Evolutionary conservation across 1,140 invertebrate genomes (phyloP), one percentile per base, ranked within the genome.

Genomic region (Sitophilus oryzae): DNA sequence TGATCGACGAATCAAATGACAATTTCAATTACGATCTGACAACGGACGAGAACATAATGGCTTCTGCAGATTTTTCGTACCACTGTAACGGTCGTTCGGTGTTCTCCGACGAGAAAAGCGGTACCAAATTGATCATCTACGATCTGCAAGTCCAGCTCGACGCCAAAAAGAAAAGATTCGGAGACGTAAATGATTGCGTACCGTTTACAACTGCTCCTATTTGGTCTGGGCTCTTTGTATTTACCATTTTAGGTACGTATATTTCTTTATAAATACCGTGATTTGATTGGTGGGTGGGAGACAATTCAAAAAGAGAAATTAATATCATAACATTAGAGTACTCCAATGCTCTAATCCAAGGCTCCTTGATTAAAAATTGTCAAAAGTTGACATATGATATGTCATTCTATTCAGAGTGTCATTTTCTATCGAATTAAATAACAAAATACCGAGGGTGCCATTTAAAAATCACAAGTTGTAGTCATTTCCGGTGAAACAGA

Each of bases 141-240:
- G 70, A 77, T 47, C 53, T 79, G 1, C 77, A 79, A 66, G 64
- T 77, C 1, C 73, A 79, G 66, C 45, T 76, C 36, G 61, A 72
- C 68, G 49, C 72, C 56, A 60, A 59, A 59, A 52, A 61, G 41
- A 48, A 49, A 22, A 58, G 54, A 46, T 85, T 84, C 65, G 71
- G 71, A 18, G 76, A 81, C 55, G 74, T 76, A 8, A 79, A 83
- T 66, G 85, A 91, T 64, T 91, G 88, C 68, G 75, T 85, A n/a
- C 76, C 79, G 9, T 91, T 88, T 68, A 91, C 88, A 58, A 86
- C 85, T 0, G 78, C 81, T 47, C 82, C 84, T 1, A 89, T 91
- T 61, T 88, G 83, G 82, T 84, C 84, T 63, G 86, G 84, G 14
- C 72, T 93, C 9, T 77, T 93, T 52, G 77, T 86, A 5, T 79